These are phyloP conservation scores for Chironomus striatipennis DNA, from an alignment of 1,140 invertebrate genomes.

Conservation along the genomic window DNA sequence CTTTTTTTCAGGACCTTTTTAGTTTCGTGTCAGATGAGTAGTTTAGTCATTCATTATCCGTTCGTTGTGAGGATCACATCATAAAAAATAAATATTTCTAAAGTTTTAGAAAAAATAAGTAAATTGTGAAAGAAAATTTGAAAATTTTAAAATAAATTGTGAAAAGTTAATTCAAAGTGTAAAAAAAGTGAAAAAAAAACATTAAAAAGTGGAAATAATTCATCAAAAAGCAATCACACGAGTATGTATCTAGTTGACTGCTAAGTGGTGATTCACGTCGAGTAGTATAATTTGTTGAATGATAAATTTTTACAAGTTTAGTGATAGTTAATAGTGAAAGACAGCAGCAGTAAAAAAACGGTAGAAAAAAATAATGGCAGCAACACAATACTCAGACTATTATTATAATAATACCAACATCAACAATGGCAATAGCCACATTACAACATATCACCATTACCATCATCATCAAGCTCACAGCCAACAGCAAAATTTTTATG, in stretches of 20 bases:
- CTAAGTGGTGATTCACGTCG: no score
- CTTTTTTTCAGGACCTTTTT: neutral
- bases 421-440: neutral
- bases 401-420: conserved; percentile 17
- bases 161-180: neutral
- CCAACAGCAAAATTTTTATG: conserved; percentile 8
- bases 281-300: neutral
- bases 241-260: no score
- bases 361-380: neutral
- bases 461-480: neutral
- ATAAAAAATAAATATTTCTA: neutral
- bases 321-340: neutral
- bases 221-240: no score
- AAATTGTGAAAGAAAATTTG: no score
- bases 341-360: neutral
- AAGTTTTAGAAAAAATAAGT: no score
- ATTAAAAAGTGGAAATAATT: no score
- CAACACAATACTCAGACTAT: conserved; percentile 19
- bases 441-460: neutral
- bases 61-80: conserved; percentile 6
- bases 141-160: no score
- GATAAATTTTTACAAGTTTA: no score
- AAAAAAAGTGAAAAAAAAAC: neutral
- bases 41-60: conserved; percentile 2
- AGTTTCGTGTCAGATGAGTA: conserved; percentile 6